Percentiles rank a stretch among this genome's conserved stretches.
Evolutionary conservation across 1,140 invertebrate species (phyloP).

Genomic region (Leptinotarsa texana): DNA sequence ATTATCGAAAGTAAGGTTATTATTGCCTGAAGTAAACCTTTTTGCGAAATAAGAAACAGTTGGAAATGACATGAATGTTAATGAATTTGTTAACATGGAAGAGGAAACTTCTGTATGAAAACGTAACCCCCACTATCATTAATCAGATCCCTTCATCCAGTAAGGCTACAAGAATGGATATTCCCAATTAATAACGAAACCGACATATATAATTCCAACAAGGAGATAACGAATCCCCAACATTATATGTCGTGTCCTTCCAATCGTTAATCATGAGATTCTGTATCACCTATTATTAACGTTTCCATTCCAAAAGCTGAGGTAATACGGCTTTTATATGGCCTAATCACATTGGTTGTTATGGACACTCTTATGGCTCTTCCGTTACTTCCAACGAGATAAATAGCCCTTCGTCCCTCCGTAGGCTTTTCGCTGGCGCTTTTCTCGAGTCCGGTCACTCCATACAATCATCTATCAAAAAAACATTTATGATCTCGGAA

Average conservation of each 20-base stretch:
- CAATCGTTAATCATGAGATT: not conserved
- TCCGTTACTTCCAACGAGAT: not conserved
- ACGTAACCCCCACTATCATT: no score
- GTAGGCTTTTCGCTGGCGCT: not conserved
- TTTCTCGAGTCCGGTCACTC: not conserved
- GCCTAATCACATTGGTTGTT: slow-evolving; percentile 12
- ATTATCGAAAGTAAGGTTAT: no score
- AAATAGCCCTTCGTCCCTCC: slow-evolving; percentile 4
- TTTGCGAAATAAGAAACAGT: no score
- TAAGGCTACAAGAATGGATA: no score
- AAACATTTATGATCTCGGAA: not conserved
- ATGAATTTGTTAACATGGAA: no score
- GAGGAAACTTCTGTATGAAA: no score
- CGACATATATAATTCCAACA: no score
- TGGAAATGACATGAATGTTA: no score
- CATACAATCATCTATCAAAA: slow-evolving; percentile 10
- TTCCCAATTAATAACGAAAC: no score
- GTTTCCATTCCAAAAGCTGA: not conserved
- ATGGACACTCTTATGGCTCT: not conserved
- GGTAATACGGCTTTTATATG: slow-evolving; percentile 8
- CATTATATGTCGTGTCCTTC: not conserved
- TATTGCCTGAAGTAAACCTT: no score
- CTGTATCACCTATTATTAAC: not conserved
- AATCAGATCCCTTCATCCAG: no score
- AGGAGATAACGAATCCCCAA: no score